Evolutionary conservation across 2,113 vertebrate genomes (phyloP), one percentile per base, ranked within the genome.

Genomic region (Halcyon senegalensis): DNA sequence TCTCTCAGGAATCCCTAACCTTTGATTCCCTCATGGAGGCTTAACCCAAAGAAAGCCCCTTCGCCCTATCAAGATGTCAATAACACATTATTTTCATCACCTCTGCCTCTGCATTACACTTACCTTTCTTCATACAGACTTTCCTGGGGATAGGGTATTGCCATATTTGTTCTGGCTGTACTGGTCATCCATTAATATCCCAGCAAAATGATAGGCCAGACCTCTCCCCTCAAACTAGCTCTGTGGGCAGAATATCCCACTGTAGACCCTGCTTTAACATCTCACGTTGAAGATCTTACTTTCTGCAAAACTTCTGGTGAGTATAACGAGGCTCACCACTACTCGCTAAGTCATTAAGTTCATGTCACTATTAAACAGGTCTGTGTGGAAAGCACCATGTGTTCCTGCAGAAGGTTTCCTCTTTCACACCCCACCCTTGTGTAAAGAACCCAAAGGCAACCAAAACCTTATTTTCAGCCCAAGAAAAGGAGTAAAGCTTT

Each of bases 381-480:
- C 44, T 33, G 28, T 10, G 9, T 28, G 39, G 16, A 72, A 80
- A 68, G 19, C 53, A 30, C 8, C 1, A 0, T 2, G 5, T 1
- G 1, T 20, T 66, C 80, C 86, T 46, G 46, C 56, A 75, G 23
- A n/a, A 59, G 8, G 5, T 35, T 48, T 81, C n/a, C 17, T 53
- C 53, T 84, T 80, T 35, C 15, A 30, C 28, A 48, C 13, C 18
- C n/a, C 21, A 23, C 9, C 14, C 17, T 13, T 1, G 0, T 44
- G 58, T 60, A 33, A 77, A 83, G 76, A 50, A 44, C 8, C 55
- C 39, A 35, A 50, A 89, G 31, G 39, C 70, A 69, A 83, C 21
- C 33, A 31, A 78, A 43, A 60, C 39, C 35, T 60, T 66, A 20
- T 33, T 79, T 62, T 82, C 56, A 75, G 31, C 23, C n/a, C 46